Evolutionary conservation across 2,797 vertebrate genomes (phyloP).

Genomic region (Balearica regulorum): DNA sequence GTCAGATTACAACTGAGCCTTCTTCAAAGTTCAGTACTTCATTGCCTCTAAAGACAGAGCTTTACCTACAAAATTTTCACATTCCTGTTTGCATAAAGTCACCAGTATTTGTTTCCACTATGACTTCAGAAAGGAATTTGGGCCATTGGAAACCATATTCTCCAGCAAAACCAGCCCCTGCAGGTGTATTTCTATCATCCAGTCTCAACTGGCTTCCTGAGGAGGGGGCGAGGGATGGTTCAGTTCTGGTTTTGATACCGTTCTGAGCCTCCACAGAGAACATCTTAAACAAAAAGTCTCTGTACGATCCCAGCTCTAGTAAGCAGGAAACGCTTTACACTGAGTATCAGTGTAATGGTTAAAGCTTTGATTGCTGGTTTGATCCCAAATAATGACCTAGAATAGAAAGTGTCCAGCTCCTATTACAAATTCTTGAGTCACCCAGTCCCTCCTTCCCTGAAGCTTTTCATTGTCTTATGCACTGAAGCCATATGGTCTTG

Average conservation of each 20-base stretch:
- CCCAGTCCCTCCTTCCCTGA: not conserved
- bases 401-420: not conserved
- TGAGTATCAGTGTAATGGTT: not conserved
- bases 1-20: not conserved
- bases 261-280: not conserved
- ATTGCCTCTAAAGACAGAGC: not conserved
- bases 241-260: not conserved
- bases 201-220: not conserved
- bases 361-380: not conserved
- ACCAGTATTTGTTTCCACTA: not conserved
- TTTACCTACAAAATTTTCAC: not conserved
- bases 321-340: not conserved
- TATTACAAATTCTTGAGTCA: conserved; percentile 23
- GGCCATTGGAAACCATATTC: not conserved
- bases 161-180: not conserved
- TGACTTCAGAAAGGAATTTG: not conserved
- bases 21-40: not conserved
- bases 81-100: not conserved
- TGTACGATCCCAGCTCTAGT: not conserved
- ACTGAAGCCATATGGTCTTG: conserved; percentile 12
- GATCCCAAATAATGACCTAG: not conserved
- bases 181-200: not conserved
- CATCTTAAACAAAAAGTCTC: not conserved
- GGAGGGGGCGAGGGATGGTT: not conserved
- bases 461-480: conserved; percentile 14